Conservation (phyloP, 2,888 invertebrate genomes). For the Athalia circularis region DNA sequence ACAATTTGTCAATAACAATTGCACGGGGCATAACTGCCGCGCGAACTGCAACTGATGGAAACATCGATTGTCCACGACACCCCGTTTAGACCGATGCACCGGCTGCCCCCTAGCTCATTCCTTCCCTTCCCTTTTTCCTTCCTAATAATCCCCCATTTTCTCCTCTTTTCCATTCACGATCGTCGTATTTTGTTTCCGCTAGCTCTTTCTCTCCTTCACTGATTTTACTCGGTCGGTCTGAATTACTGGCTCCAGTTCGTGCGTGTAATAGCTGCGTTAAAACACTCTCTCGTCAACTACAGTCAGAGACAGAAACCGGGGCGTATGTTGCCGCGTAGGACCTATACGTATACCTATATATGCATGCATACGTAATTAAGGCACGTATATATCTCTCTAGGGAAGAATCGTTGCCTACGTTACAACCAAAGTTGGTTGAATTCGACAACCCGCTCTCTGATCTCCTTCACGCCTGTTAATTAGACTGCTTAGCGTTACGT, state of each 20-base stretch:
- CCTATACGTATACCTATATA: neutral
- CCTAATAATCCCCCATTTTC: neutral
- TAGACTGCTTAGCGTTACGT: neutral
- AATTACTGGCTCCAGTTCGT: slow-evolving; percentile 8
- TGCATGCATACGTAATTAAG: neutral
- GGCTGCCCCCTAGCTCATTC: neutral
- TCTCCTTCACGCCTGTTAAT: slow-evolving; percentile 15
- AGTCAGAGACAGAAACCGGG: slow-evolving; percentile 23
- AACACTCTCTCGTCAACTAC: slow-evolving; percentile 29
- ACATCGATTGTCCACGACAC: slow-evolving; percentile 66
- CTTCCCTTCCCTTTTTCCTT: neutral
- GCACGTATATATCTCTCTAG: neutral
- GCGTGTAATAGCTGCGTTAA: slow-evolving; percentile 39
- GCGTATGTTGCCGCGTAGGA: neutral
- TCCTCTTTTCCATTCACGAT: neutral
- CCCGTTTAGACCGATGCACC: slow-evolving; percentile 32
- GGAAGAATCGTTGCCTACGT: slow-evolving; percentile 38
- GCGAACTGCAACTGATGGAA: slow-evolving; percentile 69
- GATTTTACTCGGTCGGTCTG: neutral
- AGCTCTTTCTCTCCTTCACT: slow-evolving; percentile 13
- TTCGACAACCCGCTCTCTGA: slow-evolving; percentile 3
- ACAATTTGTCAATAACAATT: slow-evolving; percentile 72
- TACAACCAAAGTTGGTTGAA: slow-evolving; percentile 11
- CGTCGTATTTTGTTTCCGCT: neutral
- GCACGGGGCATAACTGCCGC: slow-evolving; percentile 64